Percentiles rank a stretch among this genome's conserved stretches.
Conservation (phyloP, 2,888 invertebrate species). For the Orchesella flavescens region DNA sequence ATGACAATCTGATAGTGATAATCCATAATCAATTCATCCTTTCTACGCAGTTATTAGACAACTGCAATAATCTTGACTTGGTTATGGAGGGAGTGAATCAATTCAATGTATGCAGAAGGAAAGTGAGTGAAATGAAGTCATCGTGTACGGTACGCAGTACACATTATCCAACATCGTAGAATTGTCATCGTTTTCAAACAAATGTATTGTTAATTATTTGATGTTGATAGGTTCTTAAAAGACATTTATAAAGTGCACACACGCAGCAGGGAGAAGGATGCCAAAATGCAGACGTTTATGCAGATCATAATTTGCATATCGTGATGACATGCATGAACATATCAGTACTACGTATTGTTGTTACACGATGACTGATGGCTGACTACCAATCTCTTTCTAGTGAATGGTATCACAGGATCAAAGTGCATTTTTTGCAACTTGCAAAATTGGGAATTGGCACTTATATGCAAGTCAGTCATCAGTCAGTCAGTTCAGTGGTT, state of each 20-base stretch:
- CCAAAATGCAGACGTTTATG: not conserved
- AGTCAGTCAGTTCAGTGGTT: not conserved
- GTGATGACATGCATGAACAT: not conserved
- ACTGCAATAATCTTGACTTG: slow-evolving; percentile 58
- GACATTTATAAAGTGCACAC: not conserved
- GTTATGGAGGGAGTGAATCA: slow-evolving; percentile 43
- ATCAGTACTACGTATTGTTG: no score
- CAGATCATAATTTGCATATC: not conserved
- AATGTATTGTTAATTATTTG: not conserved
- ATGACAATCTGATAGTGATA: slow-evolving; percentile 55
- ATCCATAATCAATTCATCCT: slow-evolving; percentile 46
- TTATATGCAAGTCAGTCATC: not conserved
- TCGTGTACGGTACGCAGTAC: not conserved
- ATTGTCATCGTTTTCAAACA: not conserved
- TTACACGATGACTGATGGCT: no score
- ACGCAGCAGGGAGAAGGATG: not conserved
- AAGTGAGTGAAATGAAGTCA: slow-evolving; percentile 38
- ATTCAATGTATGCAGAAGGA: slow-evolving; percentile 3
- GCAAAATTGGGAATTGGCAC: slow-evolving; percentile 21
- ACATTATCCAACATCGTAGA: not conserved
- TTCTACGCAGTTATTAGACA: slow-evolving; percentile 61
- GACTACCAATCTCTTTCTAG: not conserved
- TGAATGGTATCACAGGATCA: slow-evolving; percentile 6
- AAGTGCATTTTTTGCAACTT: slow-evolving; percentile 53
- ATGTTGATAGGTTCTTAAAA: not conserved